Evolutionary conservation across 2,888 invertebrate species (phyloP).

Genomic region (Amiota communis): DNA sequence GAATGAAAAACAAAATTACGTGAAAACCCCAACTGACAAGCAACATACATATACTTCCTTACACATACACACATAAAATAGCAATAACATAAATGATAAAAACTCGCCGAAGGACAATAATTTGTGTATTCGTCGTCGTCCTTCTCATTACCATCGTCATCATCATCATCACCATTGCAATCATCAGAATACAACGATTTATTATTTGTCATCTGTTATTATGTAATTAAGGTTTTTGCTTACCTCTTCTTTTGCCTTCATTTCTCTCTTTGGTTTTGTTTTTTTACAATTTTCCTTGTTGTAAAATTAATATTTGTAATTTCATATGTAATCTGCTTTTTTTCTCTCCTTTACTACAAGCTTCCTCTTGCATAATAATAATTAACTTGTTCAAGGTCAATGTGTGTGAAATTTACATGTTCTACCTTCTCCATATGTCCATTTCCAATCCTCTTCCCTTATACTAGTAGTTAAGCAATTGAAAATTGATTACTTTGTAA

Average conservation of each 20-base stretch:
- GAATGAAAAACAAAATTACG: not conserved
- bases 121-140: slow-evolving; percentile 47
- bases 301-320: slow-evolving; percentile 63
- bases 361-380: slow-evolving; percentile 56
- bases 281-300: slow-evolving; percentile 45
- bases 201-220: slow-evolving; percentile 67
- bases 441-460: too few species aligned
- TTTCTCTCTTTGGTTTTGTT: slow-evolving; percentile 38
- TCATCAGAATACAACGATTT: slow-evolving; percentile 48
- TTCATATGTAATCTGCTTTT: slow-evolving; percentile 32
- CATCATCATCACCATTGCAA: not conserved
- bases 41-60: too few species aligned
- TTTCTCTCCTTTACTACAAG: slow-evolving; percentile 31
- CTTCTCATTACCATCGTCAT: not conserved
- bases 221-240: slow-evolving; percentile 55
- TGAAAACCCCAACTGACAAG: too few species aligned
- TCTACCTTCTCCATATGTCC: not conserved
- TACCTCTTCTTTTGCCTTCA: not conserved
- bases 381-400: slow-evolving; percentile 51
- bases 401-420: slow-evolving; percentile 1
- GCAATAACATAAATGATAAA: slow-evolving; percentile 35
- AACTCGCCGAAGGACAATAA: slow-evolving; percentile 43
- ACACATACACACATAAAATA: slow-evolving; percentile 12
- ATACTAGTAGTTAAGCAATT: too few species aligned
- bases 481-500: too few species aligned